phyloP scores from a whole-genome alignment of 2,888 invertebrate species.

The Ornithoptera alexandrae region DNA sequence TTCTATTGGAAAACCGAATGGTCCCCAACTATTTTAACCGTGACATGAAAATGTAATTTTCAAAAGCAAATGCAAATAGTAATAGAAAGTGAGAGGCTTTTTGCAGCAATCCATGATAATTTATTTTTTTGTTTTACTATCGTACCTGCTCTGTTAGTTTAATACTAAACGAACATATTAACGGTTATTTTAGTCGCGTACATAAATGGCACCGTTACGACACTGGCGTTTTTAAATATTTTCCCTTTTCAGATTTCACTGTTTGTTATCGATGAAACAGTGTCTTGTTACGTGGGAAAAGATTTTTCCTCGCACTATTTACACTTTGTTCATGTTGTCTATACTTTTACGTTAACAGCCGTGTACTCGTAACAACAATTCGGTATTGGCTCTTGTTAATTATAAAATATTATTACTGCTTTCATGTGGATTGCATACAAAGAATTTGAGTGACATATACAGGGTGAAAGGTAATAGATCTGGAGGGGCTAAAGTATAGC shows the following conservation, averaged over 20 bases:
- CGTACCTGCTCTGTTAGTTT: slow-evolving; percentile 7
- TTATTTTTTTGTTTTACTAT: slow-evolving; percentile 25
- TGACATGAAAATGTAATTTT: slow-evolving; percentile 44
- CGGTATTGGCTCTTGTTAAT: neutral
- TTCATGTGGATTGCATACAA: neutral
- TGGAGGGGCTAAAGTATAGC: no score
- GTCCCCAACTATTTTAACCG: slow-evolving; percentile 42
- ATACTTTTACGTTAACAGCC: slow-evolving; percentile 2
- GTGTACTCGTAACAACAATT: slow-evolving; percentile 2
- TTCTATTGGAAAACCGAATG: slow-evolving; percentile 40
- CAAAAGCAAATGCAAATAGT: slow-evolving; percentile 35
- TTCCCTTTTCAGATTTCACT: slow-evolving; percentile 36
- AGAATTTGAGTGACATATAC: no score
- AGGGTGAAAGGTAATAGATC: no score
- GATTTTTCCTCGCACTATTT: slow-evolving; percentile 20
- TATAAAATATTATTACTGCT: neutral
- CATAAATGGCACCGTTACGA: slow-evolving; percentile 12
- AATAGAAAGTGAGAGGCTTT: slow-evolving; percentile 40
- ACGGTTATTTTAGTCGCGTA: slow-evolving; percentile 19
- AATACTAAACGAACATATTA: slow-evolving; percentile 16
- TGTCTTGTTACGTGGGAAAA: slow-evolving; percentile 33
- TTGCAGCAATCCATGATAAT: slow-evolving; percentile 31
- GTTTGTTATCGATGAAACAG: slow-evolving; percentile 31
- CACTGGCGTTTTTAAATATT: slow-evolving; percentile 27
- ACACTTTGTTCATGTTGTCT: slow-evolving; percentile 11